Evolutionary conservation across 1,140 invertebrate genomes (phyloP).

Genomic region (Popillia japonica): DNA sequence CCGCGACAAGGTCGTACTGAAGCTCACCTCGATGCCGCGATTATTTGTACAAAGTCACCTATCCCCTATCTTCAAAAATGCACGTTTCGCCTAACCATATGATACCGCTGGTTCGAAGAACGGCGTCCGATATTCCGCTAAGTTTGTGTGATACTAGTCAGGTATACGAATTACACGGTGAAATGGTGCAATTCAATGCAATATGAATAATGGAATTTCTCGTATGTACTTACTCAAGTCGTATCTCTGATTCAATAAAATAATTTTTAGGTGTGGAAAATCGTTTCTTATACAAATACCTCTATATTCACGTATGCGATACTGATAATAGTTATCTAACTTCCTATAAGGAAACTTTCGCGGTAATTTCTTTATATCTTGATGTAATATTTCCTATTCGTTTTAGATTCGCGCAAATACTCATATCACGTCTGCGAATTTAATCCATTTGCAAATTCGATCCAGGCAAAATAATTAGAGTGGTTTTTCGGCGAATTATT

Average conservation of each 20-base stretch:
- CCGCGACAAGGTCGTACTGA: slow-evolving; percentile 21
- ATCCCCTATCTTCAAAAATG: slow-evolving; percentile 15
- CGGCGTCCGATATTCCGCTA: neutral
- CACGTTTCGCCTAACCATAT: neutral
- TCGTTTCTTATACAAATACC: neutral
- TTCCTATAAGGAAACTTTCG: neutral
- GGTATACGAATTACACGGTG: neutral
- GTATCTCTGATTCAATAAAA: neutral
- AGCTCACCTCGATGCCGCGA: neutral
- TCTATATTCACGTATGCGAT: neutral
- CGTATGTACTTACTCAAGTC: neutral
- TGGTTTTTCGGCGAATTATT: no score
- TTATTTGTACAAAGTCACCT: slow-evolving; percentile 17
- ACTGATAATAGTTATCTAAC: slow-evolving; percentile 17
- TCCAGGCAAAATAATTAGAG: neutral
- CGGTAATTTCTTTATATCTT: neutral
- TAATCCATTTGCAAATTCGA: neutral
- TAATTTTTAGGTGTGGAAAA: neutral
- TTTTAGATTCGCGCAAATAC: no score
- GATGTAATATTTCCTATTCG: no score
- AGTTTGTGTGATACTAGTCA: neutral
- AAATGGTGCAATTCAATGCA: neutral
- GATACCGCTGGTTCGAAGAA: neutral
- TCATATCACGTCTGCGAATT: neutral
- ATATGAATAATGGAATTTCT: neutral